Conservation (phyloP, 2,797 vertebrate genomes). For the Chelidonichthys spinosus region DNA sequence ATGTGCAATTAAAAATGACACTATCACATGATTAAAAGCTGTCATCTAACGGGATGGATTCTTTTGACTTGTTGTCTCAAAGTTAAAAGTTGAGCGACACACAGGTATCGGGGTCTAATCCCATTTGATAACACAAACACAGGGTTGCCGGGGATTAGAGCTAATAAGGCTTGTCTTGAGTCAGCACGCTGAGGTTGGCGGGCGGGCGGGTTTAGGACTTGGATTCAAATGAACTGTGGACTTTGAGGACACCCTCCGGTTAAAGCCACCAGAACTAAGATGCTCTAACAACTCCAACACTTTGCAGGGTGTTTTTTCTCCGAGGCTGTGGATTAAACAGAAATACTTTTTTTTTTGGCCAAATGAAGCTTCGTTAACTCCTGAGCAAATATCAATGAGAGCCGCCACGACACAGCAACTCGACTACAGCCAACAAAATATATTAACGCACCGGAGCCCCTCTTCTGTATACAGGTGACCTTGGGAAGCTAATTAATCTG, state of each 20-base stretch:
- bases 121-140: constrained; percentile 58
- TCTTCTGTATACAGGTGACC: constrained; percentile 58
- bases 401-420: constrained; percentile 1
- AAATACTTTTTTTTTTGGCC: constrained; percentile 59
- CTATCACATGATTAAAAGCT: constrained; percentile 15
- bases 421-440: constrained; percentile 22
- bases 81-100: constrained; percentile 36
- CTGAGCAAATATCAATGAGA: constrained; percentile 68
- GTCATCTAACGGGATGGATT: no score
- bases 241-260: constrained; percentile 51
- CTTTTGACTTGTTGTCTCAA: constrained; percentile 18
- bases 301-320: constrained; percentile 12
- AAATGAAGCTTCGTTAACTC: constrained; percentile 68
- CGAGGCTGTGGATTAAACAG: constrained; percentile 58
- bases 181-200: constrained; percentile 57
- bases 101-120: constrained; percentile 63
- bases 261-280: constrained; percentile 79
- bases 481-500: constrained; percentile 71
- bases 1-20: background rate
- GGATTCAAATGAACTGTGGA: constrained; percentile 67
- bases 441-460: constrained; percentile 23
- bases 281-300: constrained; percentile 66
- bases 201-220: constrained; percentile 32
- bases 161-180: constrained; percentile 57
- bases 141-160: constrained; percentile 59